Evolutionary conservation across 2,888 invertebrate genomes (phyloP), one percentile per base, ranked within the genome.

Genomic region (Taphrorychus bicolor): DNA sequence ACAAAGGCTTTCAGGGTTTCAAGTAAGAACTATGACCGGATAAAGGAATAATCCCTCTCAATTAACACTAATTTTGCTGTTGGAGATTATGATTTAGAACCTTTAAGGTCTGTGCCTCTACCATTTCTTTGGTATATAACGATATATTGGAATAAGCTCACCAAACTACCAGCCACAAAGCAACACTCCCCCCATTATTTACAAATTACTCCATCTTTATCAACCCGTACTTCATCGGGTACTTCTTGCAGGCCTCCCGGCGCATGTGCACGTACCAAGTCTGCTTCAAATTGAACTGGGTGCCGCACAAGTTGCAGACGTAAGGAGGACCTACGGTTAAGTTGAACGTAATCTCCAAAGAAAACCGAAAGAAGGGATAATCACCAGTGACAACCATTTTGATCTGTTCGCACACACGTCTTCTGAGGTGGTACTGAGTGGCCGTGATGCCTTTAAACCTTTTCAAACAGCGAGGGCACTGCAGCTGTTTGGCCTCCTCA

Each of bases 251-350:
- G 5, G 69, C 69, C 42, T 64, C 64, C 14, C 69, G 45, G 17
- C 59, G 65, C 65, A 69, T 61, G 32, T 69, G 69, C 17, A 69
- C 69, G 22, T 69, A 69, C 69, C 65, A 65, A 41, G 60, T 69
- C 18, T 69, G 69, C 23, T 69, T 69, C 14, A 69, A 21, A 41
- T 69, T 69, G 45, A 69, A 69, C 14, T 52, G 11, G 1, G 60
- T 60, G 4, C 40, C 24, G 23, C 69, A 69, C 56, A 53, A 53
- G 57, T 57, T 57, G 16, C 65, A 65, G 3, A 52, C 57, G 40
- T 45, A 69, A 1, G 69, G 69, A 11, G 69, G 69, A 16, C 64
- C 69, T 69, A 17, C 11, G 53, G 49, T 11, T 23, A 19, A 61
- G 16, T 14, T 11, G 3, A 7, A 32, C 11, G 32, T 7, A 32